Percentiles rank a stretch among this genome's conserved stretches.
Conservation (phyloP, 2,888 invertebrate genomes). For the Melitaea athalia region DNA sequence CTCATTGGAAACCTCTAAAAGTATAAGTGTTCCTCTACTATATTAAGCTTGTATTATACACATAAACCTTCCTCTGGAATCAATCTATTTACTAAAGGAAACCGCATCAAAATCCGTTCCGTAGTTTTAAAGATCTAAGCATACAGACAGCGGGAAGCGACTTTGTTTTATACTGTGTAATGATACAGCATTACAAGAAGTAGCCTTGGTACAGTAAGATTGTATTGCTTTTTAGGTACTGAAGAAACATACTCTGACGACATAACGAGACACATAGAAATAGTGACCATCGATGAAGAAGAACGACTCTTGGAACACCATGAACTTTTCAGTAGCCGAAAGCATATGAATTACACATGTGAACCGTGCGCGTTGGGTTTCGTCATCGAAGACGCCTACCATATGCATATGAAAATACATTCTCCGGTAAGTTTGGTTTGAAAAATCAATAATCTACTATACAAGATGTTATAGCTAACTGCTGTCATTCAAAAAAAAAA, state of each 20-base stretch:
- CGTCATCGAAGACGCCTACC: conserved; percentile 52
- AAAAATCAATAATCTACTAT: background rate
- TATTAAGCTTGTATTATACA: too few relatives aligned
- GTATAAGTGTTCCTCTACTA: too few relatives aligned
- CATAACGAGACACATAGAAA: conserved; percentile 51
- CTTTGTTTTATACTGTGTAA: too few relatives aligned
- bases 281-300: conserved; percentile 54
- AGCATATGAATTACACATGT: conserved; percentile 52
- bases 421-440: conserved; percentile 43
- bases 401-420: conserved; percentile 54
- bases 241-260: conserved; percentile 46
- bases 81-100: too few relatives aligned
- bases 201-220: too few relatives aligned
- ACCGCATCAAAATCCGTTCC: too few relatives aligned
- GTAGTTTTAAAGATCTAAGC: too few relatives aligned
- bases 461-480: background rate
- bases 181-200: too few relatives aligned
- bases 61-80: too few relatives aligned
- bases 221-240: conserved; percentile 20
- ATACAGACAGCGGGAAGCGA: too few relatives aligned
- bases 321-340: conserved; percentile 41
- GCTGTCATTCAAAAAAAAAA: too few relatives aligned
- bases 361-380: conserved; percentile 53
- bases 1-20: too few relatives aligned
- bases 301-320: conserved; percentile 48